phyloP scores from a whole-genome alignment of 2,113 vertebrate species.

The Callorhinus ursinus region DNA sequence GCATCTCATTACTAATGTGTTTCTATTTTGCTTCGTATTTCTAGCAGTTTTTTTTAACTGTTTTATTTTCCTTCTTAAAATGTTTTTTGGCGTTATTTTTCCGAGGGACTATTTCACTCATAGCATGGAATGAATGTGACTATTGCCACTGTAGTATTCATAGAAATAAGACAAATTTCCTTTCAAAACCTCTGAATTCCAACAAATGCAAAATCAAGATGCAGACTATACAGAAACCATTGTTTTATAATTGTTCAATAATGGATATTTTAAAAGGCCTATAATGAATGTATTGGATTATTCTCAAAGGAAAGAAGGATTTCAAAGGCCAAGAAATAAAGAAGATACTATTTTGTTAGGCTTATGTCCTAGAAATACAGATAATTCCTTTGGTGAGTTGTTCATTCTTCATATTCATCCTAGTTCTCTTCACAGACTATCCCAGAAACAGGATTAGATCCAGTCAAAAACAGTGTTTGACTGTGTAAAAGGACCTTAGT shows the following conservation, averaged over 20 bases:
- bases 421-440: neutral
- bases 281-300: neutral
- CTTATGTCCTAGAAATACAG: neutral
- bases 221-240: neutral
- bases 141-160: neutral
- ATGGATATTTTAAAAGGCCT: neutral
- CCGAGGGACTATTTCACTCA: constrained; percentile 57
- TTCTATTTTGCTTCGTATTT: neutral
- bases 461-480: neutral
- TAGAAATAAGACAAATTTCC: neutral
- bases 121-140: neutral
- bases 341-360: neutral
- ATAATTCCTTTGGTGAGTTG: neutral
- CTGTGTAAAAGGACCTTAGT: neutral
- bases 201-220: neutral
- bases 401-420: neutral
- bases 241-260: constrained; percentile 28
- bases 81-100: constrained; percentile 60
- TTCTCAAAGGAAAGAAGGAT: neutral
- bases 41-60: neutral
- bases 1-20: neutral
- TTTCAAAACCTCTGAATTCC: neutral
- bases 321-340: neutral
- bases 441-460: neutral
- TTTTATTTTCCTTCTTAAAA: constrained; percentile 7